Evolutionary conservation across 2,113 vertebrate species (phyloP).

Genomic region (Myotis davidii): DNA sequence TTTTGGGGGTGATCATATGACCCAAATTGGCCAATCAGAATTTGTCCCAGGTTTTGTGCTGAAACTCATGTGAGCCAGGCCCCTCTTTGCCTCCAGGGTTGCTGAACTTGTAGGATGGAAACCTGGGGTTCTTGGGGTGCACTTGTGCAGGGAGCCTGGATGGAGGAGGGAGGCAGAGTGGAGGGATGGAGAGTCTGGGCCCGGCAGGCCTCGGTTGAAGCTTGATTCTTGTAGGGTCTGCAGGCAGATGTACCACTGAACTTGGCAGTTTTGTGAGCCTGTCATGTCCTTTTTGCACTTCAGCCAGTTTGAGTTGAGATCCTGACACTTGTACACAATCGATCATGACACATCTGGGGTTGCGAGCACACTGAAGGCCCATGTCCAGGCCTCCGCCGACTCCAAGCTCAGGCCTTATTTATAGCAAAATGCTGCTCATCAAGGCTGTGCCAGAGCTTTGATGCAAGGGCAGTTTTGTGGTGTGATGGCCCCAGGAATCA

Average conservation of each 20-base stretch:
- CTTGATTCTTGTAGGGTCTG: not conserved
- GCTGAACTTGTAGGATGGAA: not conserved
- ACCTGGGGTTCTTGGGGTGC: not conserved
- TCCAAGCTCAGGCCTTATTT: not conserved
- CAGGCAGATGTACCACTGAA: accelerated
- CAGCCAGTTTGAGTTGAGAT: not conserved
- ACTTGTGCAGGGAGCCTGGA: not conserved
- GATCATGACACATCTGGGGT: not conserved
- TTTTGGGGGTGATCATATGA: not conserved
- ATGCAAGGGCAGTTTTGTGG: not conserved
- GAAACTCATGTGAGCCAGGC: not conserved
- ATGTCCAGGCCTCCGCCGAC: not conserved
- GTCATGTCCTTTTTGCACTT: not conserved
- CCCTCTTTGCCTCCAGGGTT: not conserved
- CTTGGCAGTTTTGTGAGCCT: not conserved
- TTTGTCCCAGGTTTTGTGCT: not conserved
- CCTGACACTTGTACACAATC: not conserved
- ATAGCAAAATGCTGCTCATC: not conserved
- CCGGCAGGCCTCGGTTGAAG: accelerated
- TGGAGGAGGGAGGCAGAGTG: not conserved
- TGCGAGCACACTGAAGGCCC: not conserved
- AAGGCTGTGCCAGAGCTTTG: not conserved
- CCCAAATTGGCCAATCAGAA: not conserved
- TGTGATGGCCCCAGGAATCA: not conserved
- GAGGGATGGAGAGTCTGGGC: not conserved